Percentiles rank a stretch among this genome's conserved stretches.
These are phyloP conservation scores for Falco berigora DNA, from an alignment of 2,797 vertebrate genomes.

Conservation along the genomic window DNA sequence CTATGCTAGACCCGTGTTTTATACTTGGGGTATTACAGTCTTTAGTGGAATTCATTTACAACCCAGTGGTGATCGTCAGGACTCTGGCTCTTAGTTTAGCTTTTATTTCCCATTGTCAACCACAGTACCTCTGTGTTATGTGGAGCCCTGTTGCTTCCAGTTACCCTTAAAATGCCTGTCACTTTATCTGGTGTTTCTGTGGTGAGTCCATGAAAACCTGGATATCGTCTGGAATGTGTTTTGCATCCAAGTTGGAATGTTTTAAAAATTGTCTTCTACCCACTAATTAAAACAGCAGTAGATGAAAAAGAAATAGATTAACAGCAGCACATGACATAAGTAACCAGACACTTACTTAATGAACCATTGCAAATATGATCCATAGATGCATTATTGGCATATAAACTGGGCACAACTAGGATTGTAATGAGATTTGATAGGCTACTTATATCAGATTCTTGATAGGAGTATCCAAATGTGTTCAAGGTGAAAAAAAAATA, in stretches of 20 bases:
- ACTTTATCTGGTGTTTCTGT: not conserved
- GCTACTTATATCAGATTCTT: slow-evolving; percentile 17
- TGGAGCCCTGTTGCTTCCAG: not conserved
- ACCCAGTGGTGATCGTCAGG: not conserved
- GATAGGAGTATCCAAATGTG: not conserved
- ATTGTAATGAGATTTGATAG: slow-evolving; percentile 43
- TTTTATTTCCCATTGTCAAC: not conserved
- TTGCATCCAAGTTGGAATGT: not conserved
- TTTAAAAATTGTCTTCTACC: not conserved
- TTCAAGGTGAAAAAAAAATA: not conserved
- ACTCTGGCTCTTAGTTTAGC: not conserved
- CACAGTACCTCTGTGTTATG: not conserved
- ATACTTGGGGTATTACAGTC: not conserved
- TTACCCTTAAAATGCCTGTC: not conserved
- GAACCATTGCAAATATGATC: slow-evolving; percentile 1
- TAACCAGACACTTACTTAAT: not conserved
- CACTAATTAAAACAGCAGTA: not conserved
- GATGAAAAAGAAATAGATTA: not conserved
- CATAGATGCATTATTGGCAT: slow-evolving; percentile 17
- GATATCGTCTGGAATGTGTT: not conserved
- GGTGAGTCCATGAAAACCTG: not conserved
- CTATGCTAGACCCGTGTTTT: not conserved
- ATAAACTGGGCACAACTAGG: not conserved
- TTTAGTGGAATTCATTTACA: not conserved
- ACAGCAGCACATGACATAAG: not conserved